Evolutionary conservation across 2,113 vertebrate species (phyloP).

Genomic region (Caretta caretta): DNA sequence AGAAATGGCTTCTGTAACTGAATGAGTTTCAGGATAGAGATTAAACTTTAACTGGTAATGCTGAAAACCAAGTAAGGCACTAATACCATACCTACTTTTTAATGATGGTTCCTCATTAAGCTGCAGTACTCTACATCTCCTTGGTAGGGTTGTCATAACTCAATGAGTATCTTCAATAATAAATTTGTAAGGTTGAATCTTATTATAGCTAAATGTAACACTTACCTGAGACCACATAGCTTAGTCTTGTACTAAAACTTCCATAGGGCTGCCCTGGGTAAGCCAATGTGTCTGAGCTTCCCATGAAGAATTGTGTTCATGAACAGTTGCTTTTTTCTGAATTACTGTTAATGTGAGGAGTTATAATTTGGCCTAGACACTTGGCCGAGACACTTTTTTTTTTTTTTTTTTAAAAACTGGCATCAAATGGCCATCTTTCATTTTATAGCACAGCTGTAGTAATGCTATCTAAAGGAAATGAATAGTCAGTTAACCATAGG

Average conservation of each 20-base stretch:
- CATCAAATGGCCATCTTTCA: background rate
- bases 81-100: background rate
- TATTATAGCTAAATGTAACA: background rate
- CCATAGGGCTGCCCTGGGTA: background rate
- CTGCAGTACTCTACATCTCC: background rate
- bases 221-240: background rate
- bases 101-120: background rate
- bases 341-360: background rate
- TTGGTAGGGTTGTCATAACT: background rate
- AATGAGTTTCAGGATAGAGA: too few species aligned
- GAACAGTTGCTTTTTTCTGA: background rate
- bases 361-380: background rate
- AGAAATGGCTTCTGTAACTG: too few species aligned
- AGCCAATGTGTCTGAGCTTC: background rate
- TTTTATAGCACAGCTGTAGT: background rate
- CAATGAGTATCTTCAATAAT: background rate
- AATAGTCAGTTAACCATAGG: background rate
- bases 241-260: background rate
- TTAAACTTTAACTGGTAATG: background rate
- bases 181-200: background rate
- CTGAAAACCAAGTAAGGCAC: background rate
- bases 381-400: background rate
- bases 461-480: background rate
- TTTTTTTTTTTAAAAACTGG: background rate
- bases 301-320: background rate